Evolutionary conservation across 2,797 vertebrate species (phyloP).

Genomic region (Microctenopoma stevenorrisi): DNA sequence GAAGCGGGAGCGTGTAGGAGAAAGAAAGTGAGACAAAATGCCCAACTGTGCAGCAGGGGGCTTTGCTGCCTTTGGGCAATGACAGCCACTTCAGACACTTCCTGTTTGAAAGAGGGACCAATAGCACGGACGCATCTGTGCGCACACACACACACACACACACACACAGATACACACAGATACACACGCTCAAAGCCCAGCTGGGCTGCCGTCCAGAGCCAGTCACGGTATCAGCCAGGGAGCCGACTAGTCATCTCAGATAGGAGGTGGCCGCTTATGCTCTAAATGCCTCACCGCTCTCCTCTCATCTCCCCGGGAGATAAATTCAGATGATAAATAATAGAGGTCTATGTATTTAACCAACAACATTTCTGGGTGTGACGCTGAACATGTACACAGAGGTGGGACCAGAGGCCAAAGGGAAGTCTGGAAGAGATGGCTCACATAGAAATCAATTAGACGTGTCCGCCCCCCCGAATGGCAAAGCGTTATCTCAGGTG

Average conservation of each 20-base stretch:
- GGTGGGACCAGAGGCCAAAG: constrained; percentile 23
- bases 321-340: constrained; percentile 49
- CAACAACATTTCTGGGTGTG: constrained; percentile 40
- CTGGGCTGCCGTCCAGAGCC: constrained; percentile 54
- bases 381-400: constrained; percentile 1
- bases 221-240: constrained; percentile 38
- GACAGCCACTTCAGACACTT: constrained; percentile 57
- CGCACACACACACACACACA: not conserved
- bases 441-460: constrained; percentile 54
- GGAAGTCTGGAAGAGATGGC: constrained; percentile 29
- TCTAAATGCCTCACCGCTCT: constrained; percentile 33
- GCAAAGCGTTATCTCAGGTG: constrained; percentile 49
- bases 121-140: constrained; percentile 6
- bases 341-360: constrained; percentile 38
- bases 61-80: constrained; percentile 18
- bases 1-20: constrained; percentile 16
- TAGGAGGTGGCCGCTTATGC: constrained; percentile 44
- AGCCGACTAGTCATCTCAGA: constrained; percentile 53
- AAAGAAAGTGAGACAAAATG: constrained; percentile 8
- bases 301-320: constrained; percentile 36
- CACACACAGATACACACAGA: constrained; percentile 1
- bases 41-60: constrained; percentile 37
- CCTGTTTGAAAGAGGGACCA: constrained; percentile 50
- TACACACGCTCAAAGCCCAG: constrained; percentile 23
- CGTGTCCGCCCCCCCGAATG: constrained; percentile 43